Base-by-base conservation (phyloP, 1,140 invertebrate genomes). In the Mylabris phalerata region DNA sequence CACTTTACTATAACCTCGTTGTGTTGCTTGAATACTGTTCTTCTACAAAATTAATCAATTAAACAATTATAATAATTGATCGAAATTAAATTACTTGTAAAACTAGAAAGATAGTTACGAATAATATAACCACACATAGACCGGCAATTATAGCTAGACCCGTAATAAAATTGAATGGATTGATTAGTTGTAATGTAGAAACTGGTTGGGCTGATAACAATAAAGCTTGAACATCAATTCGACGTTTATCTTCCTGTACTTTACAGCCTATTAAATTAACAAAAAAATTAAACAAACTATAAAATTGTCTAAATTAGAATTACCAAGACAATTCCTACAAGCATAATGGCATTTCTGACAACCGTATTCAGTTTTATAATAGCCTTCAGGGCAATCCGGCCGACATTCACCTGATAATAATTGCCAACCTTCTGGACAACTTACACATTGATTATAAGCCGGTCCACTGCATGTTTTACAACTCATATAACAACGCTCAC, bases 341-440 rank as follows among this genome's bases (percentile, higher is more conserved):
- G 87, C 89, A 70, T 89, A 87, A 77, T 91, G 88, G 69, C 89
- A 92, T 69, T 88, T 90, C 63, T 88, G 86, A 63, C 89, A 92
- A 1, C 88, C 88, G 65, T 82, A 88, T 39, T 83, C 80, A 0
- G 84, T 85, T 69, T 88, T 85, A 72, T 89, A 90, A 71, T 88
- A 90, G 13, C 88, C 88, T 71, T 88, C 84, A 3, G 91, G 91
- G 75, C 91, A 93, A 67, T 88, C 84, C 0, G 86, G 84, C 65
- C 89, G 84, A 69, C 91, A 94, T 69, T 90, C 84, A 3, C 89
- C 89, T 2, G 84, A 84, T 0, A 88, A 84, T 27, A 93, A 73
- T 69, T 87, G 83, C 85, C 86, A 90, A 9, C 84, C 85, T 4
- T 75, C 71, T 0, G 86, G 86, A 75, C 92, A 95, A 9, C 82